These are phyloP conservation scores for Microctonus aethiopoides DNA, from an alignment of 2,888 invertebrate species.

Conservation along the genomic window DNA sequence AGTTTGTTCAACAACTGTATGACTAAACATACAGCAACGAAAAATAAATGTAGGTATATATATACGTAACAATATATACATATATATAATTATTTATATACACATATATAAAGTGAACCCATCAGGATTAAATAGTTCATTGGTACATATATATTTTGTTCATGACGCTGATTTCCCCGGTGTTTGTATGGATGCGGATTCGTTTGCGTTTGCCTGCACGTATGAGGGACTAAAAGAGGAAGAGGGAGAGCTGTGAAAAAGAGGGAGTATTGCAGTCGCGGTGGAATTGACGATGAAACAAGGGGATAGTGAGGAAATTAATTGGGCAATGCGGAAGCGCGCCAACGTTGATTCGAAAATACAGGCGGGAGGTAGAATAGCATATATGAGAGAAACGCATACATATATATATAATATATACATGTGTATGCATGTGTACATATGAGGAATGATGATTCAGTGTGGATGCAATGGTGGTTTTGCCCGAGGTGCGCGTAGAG, in stretches of 20 bases:
- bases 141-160: conserved; percentile 33
- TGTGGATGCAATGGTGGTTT: not conserved
- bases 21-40: no score
- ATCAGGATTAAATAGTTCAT: conserved; percentile 50
- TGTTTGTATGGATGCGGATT: not conserved
- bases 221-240: no score
- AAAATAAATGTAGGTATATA: conserved; percentile 50
- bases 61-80: conserved; percentile 26
- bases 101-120: conserved; percentile 6
- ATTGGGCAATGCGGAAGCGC: conserved; percentile 41
- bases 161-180: conserved; percentile 31
- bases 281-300: conserved; percentile 36
- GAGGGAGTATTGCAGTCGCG: conserved; percentile 28
- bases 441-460: conserved; percentile 14
- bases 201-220: no score
- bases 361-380: conserved; percentile 19
- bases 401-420: no score
- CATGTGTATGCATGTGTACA: not conserved
- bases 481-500: not conserved
- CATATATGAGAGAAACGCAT: not conserved
- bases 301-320: conserved; percentile 39
- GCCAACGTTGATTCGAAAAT: conserved; percentile 25
- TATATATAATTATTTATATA: no score
- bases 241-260: no score
- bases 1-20: no score